These are phyloP conservation scores for Drosophila sp. DNA, from an alignment of 1,140 invertebrate genomes.

Conservation along the genomic window DNA sequence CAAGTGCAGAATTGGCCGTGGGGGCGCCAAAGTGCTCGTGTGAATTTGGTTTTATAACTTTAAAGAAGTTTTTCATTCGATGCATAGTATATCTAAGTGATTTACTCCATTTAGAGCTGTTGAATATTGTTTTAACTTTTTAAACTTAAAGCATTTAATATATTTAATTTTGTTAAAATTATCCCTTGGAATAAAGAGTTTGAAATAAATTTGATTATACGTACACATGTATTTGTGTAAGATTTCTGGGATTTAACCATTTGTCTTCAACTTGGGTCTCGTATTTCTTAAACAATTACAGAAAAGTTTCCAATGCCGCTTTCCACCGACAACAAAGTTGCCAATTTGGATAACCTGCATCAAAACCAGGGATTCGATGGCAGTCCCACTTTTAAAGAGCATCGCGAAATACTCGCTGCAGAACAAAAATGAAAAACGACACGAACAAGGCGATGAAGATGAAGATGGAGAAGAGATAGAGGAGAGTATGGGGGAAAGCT, in stretches of 20 bases:
- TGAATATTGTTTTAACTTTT: no score
- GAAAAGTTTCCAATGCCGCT: constrained; percentile 51
- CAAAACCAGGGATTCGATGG: constrained; percentile 51
- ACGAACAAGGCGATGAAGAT: constrained; percentile 7
- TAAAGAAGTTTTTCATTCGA: no score
- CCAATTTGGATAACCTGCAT: constrained; percentile 78
- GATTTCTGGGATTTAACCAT: neutral
- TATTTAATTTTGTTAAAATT: no score
- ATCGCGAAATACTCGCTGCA: neutral
- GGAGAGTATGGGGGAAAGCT: constrained; percentile 11
- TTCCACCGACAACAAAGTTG: constrained; percentile 76
- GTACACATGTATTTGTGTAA: no score
- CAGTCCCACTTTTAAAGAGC: constrained; percentile 21
- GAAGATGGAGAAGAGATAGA: neutral
- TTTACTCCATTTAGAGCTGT: no score
- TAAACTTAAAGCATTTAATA: no score
- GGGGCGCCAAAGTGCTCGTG: no score
- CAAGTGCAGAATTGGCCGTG: no score
- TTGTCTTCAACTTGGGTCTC: constrained; percentile 30
- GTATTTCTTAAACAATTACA: constrained; percentile 74
- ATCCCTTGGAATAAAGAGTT: no score
- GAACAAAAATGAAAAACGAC: constrained; percentile 42
- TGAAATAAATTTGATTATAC: no score
- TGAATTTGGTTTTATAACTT: no score
- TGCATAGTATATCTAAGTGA: no score